Base-by-base conservation (phyloP, 2,797 vertebrate species). In the Eurystomus glaucurus region DNA sequence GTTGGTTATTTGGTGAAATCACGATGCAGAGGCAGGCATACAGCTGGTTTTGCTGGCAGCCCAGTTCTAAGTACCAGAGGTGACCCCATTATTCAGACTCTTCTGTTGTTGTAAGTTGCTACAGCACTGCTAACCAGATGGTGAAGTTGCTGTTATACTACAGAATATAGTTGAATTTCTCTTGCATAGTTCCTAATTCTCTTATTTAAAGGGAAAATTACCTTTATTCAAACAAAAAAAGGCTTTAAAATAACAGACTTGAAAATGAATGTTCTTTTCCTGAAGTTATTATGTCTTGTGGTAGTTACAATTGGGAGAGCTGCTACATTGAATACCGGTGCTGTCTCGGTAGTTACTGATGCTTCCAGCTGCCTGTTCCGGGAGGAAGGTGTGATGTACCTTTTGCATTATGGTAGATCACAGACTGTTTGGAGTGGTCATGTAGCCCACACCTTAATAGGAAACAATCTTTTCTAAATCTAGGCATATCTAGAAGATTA, bases 261-360 rank as follows among this genome's bases (percentile, higher is more conserved):
- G 46, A 37, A 88, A 72, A 60, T n/a, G 0, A 55, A 31, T n/a
- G 2, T 11, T 39, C 3, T 58, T n/a, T 65, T 61, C 16, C 21
- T 65, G 37, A 66, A 50, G 16, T 51, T 50, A 2, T 20, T 39
- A 4, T 20, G 7, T 46, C 37, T 45, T 85, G 15, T 83, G 62
- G 31, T 29, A 50, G 5, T 62, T 71, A 39, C 1, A 45, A 3
- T 17, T 0, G 0, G 21, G 29, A 55, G 20, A 70, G 23, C 45
- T 76, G 18, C n/a, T 65, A 37, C 25, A 48, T 29, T 43, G 68
- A 61, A 11, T 25, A 10, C 14, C 11, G 23, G 1, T 35, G 26
- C 18, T 83, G 43, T 15, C 8, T 29, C 60, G 14, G 41, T 31
- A 19, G 69, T 9, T 61, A 29, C 9, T 29, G 29, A 5, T 68